Evolutionary conservation across 2,113 vertebrate species (phyloP).

Genomic region (Phalacrocorax aristotelis): DNA sequence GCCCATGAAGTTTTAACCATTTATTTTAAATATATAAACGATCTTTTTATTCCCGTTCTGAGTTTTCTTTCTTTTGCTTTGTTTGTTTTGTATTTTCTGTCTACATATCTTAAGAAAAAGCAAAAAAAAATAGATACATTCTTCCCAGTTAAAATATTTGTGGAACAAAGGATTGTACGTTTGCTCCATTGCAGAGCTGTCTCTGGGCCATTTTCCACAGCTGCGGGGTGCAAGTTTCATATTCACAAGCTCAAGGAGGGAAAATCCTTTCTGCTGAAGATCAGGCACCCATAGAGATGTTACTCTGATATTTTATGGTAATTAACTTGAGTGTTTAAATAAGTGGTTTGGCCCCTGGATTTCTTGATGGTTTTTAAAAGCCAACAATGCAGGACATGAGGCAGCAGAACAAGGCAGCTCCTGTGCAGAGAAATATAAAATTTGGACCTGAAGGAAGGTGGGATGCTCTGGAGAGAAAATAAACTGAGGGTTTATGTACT

Average conservation of each 20-base stretch:
- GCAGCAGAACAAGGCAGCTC: not conserved
- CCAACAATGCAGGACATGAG: accelerated
- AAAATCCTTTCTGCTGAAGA: not conserved
- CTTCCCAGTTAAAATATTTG: not conserved
- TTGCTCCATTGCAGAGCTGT: accelerated
- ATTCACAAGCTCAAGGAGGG: not conserved
- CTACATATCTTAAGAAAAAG: accelerated
- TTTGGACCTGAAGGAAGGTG: not conserved
- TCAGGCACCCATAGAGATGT: not conserved
- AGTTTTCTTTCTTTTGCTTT: not conserved
- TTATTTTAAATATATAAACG: not conserved
- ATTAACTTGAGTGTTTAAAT: not conserved
- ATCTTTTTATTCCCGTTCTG: not conserved
- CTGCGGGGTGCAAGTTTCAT: not conserved
- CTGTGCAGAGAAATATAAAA: not conserved
- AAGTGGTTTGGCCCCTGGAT: not conserved
- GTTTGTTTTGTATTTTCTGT: not conserved
- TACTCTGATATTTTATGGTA: not conserved
- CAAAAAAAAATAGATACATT: not conserved
- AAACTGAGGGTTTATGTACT: not conserved
- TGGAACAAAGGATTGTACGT: not conserved
- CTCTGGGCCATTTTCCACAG: not conserved
- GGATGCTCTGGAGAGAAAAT: not conserved
- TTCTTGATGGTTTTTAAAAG: not conserved
- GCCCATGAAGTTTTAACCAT: not conserved